Evolutionary conservation across 1,140 invertebrate genomes (phyloP).

Genomic region (Drosophila mojavensis): DNA sequence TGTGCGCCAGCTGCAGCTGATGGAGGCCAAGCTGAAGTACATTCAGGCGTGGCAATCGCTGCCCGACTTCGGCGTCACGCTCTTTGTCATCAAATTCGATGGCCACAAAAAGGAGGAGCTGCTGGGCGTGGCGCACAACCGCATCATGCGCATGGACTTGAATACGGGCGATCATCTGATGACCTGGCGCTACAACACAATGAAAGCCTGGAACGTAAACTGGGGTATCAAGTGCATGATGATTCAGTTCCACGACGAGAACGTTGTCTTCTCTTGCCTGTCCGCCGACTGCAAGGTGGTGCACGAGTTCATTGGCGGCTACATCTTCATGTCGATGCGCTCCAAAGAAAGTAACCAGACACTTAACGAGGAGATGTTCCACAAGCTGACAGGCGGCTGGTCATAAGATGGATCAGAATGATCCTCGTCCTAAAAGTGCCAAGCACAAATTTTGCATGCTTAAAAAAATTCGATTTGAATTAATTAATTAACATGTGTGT

Average conservation of each 20-base stretch:
- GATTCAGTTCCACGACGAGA: constrained; percentile 98
- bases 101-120: constrained; percentile 95
- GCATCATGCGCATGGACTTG: constrained; percentile 97
- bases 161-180: constrained; percentile 97
- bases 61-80: constrained; percentile 97
- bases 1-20: constrained; percentile 94
- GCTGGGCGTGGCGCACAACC: constrained; percentile 96
- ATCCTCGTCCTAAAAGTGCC: constrained; percentile 49
- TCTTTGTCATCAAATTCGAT: constrained; percentile 98
- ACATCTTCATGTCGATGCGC: constrained; percentile 99
- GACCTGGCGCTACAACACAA: constrained; percentile 98
- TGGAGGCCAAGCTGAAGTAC: constrained; percentile 98
- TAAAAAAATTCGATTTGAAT: constrained; percentile 31
- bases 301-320: constrained; percentile 99
- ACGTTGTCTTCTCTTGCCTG: constrained; percentile 96
- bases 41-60: constrained; percentile 99
- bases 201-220: constrained; percentile 99
- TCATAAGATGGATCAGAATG: constrained; percentile 39
- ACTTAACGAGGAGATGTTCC: constrained; percentile 98
- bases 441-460: constrained; percentile 70
- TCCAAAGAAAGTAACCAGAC: constrained; percentile 99
- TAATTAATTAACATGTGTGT: constrained; percentile 38
- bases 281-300: constrained; percentile 99
- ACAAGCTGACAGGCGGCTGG: constrained; percentile 99
- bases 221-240: constrained; percentile 99